These are phyloP conservation scores for Molossus molossus DNA, from an alignment of 2,797 vertebrate species.

Conservation along the genomic window DNA sequence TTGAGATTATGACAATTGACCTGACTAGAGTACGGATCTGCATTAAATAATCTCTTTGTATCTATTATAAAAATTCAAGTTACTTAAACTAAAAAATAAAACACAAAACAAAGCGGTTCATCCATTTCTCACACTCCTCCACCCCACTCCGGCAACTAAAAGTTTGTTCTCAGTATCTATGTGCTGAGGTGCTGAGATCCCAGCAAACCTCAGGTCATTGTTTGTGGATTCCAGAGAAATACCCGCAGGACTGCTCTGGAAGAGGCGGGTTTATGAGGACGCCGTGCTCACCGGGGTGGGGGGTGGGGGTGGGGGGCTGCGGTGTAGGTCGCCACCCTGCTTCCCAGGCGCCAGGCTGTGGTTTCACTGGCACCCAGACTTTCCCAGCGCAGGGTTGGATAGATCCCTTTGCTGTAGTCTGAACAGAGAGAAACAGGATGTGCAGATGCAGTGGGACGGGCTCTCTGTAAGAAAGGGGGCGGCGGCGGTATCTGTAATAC, in stretches of 20 bases:
- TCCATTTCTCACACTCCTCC: neutral
- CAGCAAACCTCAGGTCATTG: neutral
- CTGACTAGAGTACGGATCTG: neutral
- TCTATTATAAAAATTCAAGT: neutral
- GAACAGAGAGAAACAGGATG: no score
- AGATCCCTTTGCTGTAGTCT: no score
- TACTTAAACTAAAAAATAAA: neutral
- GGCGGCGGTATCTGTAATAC: no score
- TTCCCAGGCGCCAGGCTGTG: no score
- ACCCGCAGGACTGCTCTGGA: no score
- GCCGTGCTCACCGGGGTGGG: neutral
- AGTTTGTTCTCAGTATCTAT: neutral
- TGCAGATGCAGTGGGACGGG: no score
- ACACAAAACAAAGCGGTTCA: neutral
- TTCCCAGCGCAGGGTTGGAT: no score
- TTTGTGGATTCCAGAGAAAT: neutral
- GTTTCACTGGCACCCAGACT: no score
- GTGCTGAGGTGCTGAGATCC: neutral
- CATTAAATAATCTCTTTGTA: neutral
- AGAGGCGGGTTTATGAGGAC: no score
- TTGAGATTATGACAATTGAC: neutral
- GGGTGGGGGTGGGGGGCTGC: neutral
- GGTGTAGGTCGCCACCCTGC: no score
- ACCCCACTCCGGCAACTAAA: neutral
- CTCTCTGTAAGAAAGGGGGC: no score